Base-by-base conservation (phyloP, 2,888 invertebrate species). In the Dusona sp. region DNA sequence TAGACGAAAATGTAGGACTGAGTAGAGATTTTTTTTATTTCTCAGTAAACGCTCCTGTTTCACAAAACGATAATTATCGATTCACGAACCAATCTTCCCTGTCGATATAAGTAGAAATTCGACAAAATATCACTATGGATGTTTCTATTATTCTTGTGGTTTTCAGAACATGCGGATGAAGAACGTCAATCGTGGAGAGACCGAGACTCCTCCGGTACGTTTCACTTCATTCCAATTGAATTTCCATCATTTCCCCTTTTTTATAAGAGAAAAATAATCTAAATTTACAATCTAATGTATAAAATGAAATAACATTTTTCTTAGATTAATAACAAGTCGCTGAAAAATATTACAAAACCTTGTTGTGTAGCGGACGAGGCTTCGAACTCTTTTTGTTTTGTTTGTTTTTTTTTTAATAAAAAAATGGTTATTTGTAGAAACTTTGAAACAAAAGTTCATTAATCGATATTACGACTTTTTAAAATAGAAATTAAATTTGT, bases 161-260 rank as follows among this genome's bases (percentile, higher is more conserved):
- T 88, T 90, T 22, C 84, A 89, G 90, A 90, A 83, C 51, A 91
- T 91, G 92, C 91, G 90, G 88, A 90, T 90, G 87, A 92, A 92
- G 86, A 92, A 90, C 85, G 87, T 92, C 36, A 92, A 92, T 83
- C 89, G 89, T 74, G 85, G 85, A 13, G 85, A 85, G 38, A 29
- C 77, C 65, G 88, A 90, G 78, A 61, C 61, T 65, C 67, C 85
- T 80, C 88, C 89, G 87, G 92, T 92, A 79, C 91, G 90, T 86
- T 79, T 64, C 22, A 16, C 51, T 72, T 1, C 2, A 48, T 42
- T 29, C 7, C 38, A 22, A 36, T 6, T 29, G 25, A 72, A 51
- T 22, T 54, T 72, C n/a, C 6, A 33, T 13, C 2, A 54, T 25
- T 16, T 8, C 8, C 8, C n/a, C 3, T 33, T 16, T 51, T n/a